phyloP scores from a whole-genome alignment of 2,113 vertebrate species.

The Neotoma lepida region DNA sequence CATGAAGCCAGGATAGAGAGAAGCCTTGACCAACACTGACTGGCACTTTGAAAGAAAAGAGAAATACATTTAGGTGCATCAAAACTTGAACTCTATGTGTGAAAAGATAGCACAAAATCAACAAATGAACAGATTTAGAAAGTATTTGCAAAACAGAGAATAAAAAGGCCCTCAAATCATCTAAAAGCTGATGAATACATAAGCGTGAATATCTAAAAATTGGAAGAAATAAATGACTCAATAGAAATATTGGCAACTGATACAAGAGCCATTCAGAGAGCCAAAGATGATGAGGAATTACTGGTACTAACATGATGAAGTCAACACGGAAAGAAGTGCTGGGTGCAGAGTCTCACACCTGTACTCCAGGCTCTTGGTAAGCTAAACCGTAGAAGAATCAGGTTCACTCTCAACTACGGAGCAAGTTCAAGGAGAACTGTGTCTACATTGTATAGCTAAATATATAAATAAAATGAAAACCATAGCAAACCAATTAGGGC shows the following conservation, averaged over 20 bases:
- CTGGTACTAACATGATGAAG: background rate
- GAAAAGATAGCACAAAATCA: background rate
- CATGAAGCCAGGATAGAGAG: background rate
- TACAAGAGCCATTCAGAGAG: background rate
- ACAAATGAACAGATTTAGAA: background rate
- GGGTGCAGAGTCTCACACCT: background rate
- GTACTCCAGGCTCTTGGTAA: background rate
- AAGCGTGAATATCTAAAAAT: background rate
- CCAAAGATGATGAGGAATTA: background rate
- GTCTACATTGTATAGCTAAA: background rate
- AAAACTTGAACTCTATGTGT: background rate
- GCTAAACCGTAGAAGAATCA: background rate
- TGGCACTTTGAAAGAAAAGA: slow-evolving; percentile 8
- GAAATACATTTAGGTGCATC: slow-evolving; percentile 2
- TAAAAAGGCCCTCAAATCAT: background rate
- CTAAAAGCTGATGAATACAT: background rate
- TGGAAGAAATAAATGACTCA: slow-evolving; percentile 25
- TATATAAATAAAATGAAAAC: background rate
- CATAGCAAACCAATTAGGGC: background rate
- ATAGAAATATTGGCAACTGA: background rate
- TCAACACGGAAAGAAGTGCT: background rate
- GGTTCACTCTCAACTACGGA: background rate
- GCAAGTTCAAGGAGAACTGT: background rate
- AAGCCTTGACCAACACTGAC: slow-evolving; percentile 1
- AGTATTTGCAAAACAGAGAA: slow-evolving; percentile 1